phyloP scores from a whole-genome alignment of 2,797 vertebrate species.

The Echiichthys vipera region DNA sequence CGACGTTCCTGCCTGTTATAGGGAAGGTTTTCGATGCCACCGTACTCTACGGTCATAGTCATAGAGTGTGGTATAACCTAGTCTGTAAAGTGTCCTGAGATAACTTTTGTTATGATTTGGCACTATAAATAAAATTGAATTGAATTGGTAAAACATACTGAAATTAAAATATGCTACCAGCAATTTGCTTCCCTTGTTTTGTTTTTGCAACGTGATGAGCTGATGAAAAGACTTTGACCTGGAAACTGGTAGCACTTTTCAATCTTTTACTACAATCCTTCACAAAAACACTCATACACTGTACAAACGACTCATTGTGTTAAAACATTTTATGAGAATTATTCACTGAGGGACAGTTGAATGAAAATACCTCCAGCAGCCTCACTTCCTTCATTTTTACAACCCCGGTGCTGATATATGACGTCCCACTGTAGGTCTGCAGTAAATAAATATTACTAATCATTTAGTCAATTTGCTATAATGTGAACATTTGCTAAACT shows the following conservation, averaged over 20 bases:
- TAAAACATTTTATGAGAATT: neutral
- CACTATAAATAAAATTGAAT: too few relatives aligned
- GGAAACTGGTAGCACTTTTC: neutral
- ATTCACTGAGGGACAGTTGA: neutral
- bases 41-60: too few relatives aligned
- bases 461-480: neutral
- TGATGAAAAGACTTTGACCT: neutral
- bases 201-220: neutral
- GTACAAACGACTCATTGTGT: neutral
- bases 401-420: neutral
- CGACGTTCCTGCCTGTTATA: too few relatives aligned
- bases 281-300: neutral
- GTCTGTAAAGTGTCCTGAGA: too few relatives aligned
- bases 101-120: too few relatives aligned
- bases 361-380: neutral
- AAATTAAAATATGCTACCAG: neutral
- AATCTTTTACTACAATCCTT: neutral
- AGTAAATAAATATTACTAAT: neutral
- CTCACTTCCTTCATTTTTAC: neutral
- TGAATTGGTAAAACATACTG: neutral
- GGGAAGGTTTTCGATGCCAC: too few relatives aligned
- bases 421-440: neutral
- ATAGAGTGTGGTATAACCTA: too few relatives aligned
- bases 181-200: neutral
- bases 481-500: slow-evolving; percentile 10